Evolutionary conservation across 2,888 invertebrate species (phyloP).

Genomic region (Linyphia triangularis): DNA sequence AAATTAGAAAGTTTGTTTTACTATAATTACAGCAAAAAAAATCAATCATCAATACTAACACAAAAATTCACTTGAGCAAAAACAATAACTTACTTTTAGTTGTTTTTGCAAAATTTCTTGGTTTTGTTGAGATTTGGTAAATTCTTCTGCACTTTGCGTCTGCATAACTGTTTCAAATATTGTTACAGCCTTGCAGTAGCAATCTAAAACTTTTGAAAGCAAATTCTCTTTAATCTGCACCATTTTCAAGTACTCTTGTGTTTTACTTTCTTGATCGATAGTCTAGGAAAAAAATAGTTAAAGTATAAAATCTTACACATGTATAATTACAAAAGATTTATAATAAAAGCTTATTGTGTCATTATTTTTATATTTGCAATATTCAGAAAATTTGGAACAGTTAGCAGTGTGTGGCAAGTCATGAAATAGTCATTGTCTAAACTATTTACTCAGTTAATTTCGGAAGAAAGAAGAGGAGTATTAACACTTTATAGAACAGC

Average conservation of each 20-base stretch:
- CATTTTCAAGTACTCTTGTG: constrained; percentile 5
- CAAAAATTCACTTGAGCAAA: not conserved
- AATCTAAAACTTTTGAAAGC: constrained; percentile 31
- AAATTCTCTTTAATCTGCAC: constrained; percentile 41
- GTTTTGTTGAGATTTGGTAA: not conserved
- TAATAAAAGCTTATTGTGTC: no score
- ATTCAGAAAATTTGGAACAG: no score
- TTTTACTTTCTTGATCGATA: not conserved
- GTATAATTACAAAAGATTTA: no score
- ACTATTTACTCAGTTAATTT: no score
- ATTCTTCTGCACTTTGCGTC: not conserved
- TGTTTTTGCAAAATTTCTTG: constrained; percentile 30
- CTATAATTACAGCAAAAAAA: not conserved
- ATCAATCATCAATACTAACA: not conserved
- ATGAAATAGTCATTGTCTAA: no score
- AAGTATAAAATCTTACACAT: no score
- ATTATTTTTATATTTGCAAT: no score
- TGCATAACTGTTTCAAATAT: constrained; percentile 27
- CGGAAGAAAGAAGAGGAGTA: no score
- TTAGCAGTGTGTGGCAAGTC: no score
- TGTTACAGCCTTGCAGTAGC: constrained; percentile 6
- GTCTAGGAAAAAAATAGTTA: constrained; percentile 28
- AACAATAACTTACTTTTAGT: constrained; percentile 26
- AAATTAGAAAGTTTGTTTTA: not conserved
- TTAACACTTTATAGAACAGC: no score